Evolutionary conservation across 2,888 invertebrate genomes (phyloP).

Genomic region (Ellobium chinense): DNA sequence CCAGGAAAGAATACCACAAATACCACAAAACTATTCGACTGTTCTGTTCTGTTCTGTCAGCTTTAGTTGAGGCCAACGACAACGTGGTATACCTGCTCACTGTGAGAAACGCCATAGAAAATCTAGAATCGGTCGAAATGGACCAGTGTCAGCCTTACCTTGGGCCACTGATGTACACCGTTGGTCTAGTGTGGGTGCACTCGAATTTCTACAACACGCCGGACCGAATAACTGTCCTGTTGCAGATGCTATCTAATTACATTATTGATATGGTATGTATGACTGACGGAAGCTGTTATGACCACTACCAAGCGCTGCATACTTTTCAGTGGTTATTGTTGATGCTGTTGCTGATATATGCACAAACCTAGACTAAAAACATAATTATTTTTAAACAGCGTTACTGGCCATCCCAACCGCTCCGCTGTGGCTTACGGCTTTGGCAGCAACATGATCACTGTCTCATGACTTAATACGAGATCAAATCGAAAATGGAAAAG

Average conservation of each 20-base stretch:
- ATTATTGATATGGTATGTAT: constrained; percentile 88
- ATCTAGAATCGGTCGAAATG: constrained; percentile 82
- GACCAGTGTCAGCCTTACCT: constrained; percentile 82
- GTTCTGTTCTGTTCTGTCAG: too few relatives aligned
- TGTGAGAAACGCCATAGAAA: constrained; percentile 88
- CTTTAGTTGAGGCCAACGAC: constrained; percentile 93
- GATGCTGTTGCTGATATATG: neutral
- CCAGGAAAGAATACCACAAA: too few relatives aligned
- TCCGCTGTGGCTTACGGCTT: too few relatives aligned
- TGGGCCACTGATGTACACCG: constrained; percentile 89
- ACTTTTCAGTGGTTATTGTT: neutral
- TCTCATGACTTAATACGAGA: too few relatives aligned
- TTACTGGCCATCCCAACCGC: too few relatives aligned
- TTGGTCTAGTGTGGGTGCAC: constrained; percentile 94
- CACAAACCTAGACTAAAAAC: neutral
- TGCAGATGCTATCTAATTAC: constrained; percentile 94
- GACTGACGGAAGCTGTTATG: neutral
- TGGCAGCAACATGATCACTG: too few relatives aligned
- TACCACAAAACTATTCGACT: too few relatives aligned
- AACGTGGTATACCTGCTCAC: constrained; percentile 92
- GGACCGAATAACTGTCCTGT: constrained; percentile 90
- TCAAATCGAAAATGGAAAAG: too few relatives aligned
- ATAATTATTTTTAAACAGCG: too few relatives aligned
- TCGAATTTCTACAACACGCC: constrained; percentile 93
- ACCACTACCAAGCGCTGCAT: neutral